Conservation (phyloP, 2,797 vertebrate species). For the Falco biarmicus region DNA sequence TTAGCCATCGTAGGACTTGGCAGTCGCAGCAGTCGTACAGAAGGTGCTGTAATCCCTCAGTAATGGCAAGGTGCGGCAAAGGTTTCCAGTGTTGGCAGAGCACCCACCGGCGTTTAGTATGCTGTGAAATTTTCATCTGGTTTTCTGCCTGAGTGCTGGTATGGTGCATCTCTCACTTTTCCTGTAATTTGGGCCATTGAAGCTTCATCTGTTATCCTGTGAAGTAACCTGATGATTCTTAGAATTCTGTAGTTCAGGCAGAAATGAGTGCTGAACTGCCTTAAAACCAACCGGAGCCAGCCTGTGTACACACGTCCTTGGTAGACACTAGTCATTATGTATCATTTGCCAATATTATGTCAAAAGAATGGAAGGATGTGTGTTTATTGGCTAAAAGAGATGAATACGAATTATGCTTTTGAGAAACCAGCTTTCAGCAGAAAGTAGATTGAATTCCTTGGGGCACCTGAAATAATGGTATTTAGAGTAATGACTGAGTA, state of each 20-base stretch:
- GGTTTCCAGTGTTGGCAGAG: not conserved
- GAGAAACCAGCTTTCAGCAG: not conserved
- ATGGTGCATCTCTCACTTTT: not conserved
- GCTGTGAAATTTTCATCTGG: not conserved
- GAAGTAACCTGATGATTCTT: not conserved
- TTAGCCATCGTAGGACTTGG: slow-evolving; percentile 5
- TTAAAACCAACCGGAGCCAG: not conserved
- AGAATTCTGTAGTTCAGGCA: not conserved
- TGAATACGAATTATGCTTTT: not conserved
- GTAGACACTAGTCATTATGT: not conserved
- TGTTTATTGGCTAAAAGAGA: not conserved
- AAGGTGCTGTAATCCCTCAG: slow-evolving; percentile 37
- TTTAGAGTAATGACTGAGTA: not conserved
- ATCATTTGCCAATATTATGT: not conserved
- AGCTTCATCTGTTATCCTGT: not conserved
- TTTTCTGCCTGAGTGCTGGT: not conserved
- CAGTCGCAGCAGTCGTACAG: slow-evolving; percentile 27
- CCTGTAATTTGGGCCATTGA: not conserved
- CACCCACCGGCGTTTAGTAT: not conserved
- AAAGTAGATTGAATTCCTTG: not conserved
- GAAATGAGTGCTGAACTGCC: not conserved
- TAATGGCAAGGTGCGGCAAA: slow-evolving; percentile 10
- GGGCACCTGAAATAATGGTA: not conserved
- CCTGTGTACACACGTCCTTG: fast-evolving
- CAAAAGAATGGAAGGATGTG: not conserved